Base-by-base conservation (phyloP, 2,797 vertebrate species). In the Cyprinodon diabolis region DNA sequence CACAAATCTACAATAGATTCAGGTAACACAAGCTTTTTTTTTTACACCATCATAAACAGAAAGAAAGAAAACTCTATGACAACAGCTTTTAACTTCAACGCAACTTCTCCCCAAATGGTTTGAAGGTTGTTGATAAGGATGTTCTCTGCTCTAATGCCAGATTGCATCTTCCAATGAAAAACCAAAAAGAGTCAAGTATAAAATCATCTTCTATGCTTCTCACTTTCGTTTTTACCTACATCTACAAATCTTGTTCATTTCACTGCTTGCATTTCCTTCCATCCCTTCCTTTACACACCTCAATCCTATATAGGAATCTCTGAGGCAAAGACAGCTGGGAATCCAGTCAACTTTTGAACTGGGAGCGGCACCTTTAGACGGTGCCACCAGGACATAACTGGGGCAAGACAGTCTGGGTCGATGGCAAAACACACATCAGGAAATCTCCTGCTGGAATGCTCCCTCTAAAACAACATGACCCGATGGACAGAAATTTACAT, bases 281-380 rank as follows among this genome's bases (percentile, higher is more conserved):
- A 86, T 81, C 71, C 52, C 84, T 90, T 90, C 83, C 90, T 88
- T 68, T 88, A 57, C 71, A 60, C 58, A 67, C 73, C 66, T 63
- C 49, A 51, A 87, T 90, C 83, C 87, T 84, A 90, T 86, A 90
- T 82, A 68, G 49, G 77, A 80, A 67, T 66, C 74, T 63, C 25
- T 17, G 14, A 81, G 71, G 71, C 75, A 56, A 76, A 75, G 72
- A 83, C 58, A 68, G 73, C 78, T 82, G 67, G 76, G 75, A 76
- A 67, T 35, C 49, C 48, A 48, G 69, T 84, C 71, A 84, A 71
- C 71, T 69, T 63, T 71, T 70, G 70, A 72, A 65, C 66, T 51
- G 48, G 58, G 65, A 78, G 35, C n/a, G 6, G 10, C 51, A 55
- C 48, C 25, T 70, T 69, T 51, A 80, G 71, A 72, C 19, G 2